A percentile compares a stretch with the other conserved stretches of the same genome.
These are phyloP conservation scores for Paradisaea rubra DNA, from an alignment of 2,113 vertebrate genomes.

Conservation along the genomic window DNA sequence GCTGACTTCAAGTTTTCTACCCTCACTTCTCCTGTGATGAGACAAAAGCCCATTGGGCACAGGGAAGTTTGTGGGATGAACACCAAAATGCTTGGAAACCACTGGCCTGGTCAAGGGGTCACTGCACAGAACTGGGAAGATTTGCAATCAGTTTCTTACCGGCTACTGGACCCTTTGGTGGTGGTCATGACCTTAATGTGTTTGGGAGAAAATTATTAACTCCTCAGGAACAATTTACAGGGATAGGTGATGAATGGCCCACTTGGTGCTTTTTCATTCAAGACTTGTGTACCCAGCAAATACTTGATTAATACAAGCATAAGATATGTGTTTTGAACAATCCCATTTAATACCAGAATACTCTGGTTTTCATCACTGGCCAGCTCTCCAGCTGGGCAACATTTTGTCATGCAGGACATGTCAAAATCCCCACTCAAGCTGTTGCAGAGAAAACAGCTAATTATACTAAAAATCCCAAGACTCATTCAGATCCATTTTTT, in stretches of 20 bases:
- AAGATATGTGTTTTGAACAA: neutral
- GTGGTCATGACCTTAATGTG: fast-evolving
- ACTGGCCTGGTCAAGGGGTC: neutral
- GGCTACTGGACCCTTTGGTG: neutral
- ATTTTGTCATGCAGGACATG: neutral
- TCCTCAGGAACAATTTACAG: neutral
- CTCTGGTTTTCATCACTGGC: neutral
- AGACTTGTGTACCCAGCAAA: neutral
- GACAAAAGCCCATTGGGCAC: neutral
- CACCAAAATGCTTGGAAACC: neutral
- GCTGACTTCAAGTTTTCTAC: neutral
- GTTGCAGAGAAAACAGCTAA: neutral
- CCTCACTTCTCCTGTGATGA: neutral
- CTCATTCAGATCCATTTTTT: neutral
- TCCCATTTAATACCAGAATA: neutral
- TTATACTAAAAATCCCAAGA: neutral
- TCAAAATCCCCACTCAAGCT: neutral
- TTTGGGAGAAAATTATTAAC: neutral
- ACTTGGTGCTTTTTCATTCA: neutral
- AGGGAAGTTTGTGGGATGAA: neutral
- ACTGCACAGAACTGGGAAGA: neutral
- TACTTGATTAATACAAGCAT: neutral
- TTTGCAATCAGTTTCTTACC: neutral
- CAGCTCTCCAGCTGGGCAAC: neutral
- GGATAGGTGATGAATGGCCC: neutral